A percentile compares a stretch with the other conserved stretches of the same genome.
phyloP scores from a whole-genome alignment of 2,113 vertebrate genomes.

The Cebus imitator region DNA sequence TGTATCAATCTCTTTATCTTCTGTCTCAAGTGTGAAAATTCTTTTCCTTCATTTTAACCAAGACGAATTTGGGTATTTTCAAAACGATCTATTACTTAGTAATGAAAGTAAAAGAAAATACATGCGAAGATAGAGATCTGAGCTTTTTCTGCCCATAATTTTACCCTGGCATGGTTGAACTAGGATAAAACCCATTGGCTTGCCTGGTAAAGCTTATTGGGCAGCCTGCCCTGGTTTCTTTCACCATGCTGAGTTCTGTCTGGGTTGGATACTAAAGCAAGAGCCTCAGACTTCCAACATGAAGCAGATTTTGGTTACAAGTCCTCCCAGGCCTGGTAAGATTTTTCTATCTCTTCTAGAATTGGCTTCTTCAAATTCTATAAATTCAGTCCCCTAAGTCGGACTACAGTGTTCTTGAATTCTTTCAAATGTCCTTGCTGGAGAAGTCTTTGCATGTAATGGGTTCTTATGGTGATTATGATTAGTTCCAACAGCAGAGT shows the following conservation, averaged over 20 bases:
- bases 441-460: background rate
- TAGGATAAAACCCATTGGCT: background rate
- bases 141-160: background rate
- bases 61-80: background rate
- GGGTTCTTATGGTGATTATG: background rate
- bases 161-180: background rate
- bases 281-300: background rate
- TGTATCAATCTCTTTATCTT: background rate
- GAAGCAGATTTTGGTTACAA: background rate
- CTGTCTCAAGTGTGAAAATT: background rate
- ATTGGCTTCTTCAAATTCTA: background rate
- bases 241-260: background rate
- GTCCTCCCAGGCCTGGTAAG: background rate
- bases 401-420: background rate
- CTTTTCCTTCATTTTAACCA: background rate
- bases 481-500: background rate
- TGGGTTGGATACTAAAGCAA: background rate
- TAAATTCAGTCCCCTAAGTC: background rate
- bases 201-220: background rate
- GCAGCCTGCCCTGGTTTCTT: background rate
- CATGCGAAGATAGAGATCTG: background rate
- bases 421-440: background rate
- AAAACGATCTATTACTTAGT: background rate
- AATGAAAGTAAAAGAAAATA: slow-evolving; percentile 33
- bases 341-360: slow-evolving; percentile 45